Conservation (phyloP, 2,888 invertebrate genomes). For the Lithophane semibrunnea region DNA sequence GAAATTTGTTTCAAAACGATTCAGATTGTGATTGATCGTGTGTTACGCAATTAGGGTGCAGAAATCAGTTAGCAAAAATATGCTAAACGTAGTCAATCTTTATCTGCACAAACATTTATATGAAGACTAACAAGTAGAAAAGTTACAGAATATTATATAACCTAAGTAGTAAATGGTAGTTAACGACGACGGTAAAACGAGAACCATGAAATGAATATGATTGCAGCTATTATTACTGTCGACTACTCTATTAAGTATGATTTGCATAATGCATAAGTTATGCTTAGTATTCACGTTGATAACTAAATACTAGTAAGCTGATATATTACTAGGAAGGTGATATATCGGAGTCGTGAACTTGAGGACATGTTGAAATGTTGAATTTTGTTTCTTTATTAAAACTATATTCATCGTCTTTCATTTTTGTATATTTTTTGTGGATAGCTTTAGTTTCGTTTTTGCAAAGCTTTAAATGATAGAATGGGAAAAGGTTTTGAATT, state of each 20-base stretch:
- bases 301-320: neutral
- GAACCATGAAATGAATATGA: slow-evolving; percentile 29
- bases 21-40: no score
- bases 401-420: neutral
- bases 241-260: slow-evolving; percentile 13
- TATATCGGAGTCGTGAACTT: slow-evolving; percentile 9
- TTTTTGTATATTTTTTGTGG: neutral
- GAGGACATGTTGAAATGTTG: neutral
- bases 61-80: neutral
- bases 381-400: neutral
- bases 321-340: neutral
- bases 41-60: no score
- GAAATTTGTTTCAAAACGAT: no score
- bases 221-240: neutral
- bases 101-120: slow-evolving; percentile 2
- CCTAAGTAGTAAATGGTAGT: neutral
- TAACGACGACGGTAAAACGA: slow-evolving; percentile 10
- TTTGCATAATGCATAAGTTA: slow-evolving; percentile 38
- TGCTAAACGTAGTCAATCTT: neutral
- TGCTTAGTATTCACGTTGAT: slow-evolving; percentile 23
- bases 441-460: neutral
- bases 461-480: neutral
- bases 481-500: neutral
- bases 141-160: slow-evolving; percentile 20
- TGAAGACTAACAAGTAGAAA: neutral